These are phyloP conservation scores for Phaonia tiefii DNA, from an alignment of 2,888 invertebrate species.

Conservation along the genomic window DNA sequence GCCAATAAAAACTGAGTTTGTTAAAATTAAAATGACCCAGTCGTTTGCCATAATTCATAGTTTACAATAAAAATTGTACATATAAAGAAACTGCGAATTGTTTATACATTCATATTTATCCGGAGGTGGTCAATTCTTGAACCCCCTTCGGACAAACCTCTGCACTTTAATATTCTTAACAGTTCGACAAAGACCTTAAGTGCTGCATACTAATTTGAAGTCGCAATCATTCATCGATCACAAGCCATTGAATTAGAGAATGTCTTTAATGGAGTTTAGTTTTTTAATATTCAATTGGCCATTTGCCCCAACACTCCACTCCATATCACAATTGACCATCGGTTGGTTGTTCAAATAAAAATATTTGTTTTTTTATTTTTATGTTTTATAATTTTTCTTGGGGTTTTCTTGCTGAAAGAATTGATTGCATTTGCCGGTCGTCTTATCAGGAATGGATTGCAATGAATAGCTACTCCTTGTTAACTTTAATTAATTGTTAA, in stretches of 20 bases:
- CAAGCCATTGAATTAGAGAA: constrained; percentile 10
- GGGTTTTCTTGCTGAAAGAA: not conserved
- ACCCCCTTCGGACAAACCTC: not conserved
- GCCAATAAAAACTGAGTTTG: constrained; percentile 19
- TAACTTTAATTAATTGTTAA: constrained; percentile 1
- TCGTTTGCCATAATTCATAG: not conserved
- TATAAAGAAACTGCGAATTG: too few species aligned
- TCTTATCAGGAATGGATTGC: not conserved
- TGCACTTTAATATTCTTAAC: constrained; percentile 2
- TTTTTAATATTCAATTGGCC: not conserved
- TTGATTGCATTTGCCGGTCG: not conserved
- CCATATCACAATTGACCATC: constrained; percentile 18
- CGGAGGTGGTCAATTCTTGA: too few species aligned
- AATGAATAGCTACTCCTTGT: not conserved
- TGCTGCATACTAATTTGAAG: constrained; percentile 11
- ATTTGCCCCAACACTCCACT: not conserved
- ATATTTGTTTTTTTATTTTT: constrained; percentile 3
- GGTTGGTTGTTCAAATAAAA: not conserved
- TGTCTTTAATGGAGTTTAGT: not conserved
- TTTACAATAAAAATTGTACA: too few species aligned
- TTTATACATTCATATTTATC: too few species aligned
- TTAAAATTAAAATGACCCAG: not conserved
- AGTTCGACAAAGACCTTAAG: not conserved
- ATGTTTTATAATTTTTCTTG: not conserved
- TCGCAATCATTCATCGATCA: not conserved